A percentile compares a stretch with the other conserved stretches of the same genome.
Conservation (phyloP, 1,140 invertebrate genomes). For the Uloborus diversus region DNA sequence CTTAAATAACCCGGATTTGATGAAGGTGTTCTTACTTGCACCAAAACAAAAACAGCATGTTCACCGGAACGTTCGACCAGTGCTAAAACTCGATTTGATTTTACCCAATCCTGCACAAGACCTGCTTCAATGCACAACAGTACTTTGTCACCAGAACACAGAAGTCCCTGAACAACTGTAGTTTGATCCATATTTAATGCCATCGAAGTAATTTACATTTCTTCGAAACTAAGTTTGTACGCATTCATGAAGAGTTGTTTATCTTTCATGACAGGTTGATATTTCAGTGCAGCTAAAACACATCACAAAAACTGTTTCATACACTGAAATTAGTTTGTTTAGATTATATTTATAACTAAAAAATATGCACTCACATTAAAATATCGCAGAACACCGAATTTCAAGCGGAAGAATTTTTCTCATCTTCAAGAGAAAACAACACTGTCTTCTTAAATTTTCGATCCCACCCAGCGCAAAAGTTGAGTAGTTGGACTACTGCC, state of each 20-base stretch:
- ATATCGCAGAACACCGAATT: not conserved
- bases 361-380: not conserved
- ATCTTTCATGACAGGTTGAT: not conserved
- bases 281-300: not conserved
- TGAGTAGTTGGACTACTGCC: no score
- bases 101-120: slow-evolving; percentile 70
- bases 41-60: slow-evolving; percentile 38
- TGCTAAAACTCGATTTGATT: slow-evolving; percentile 71
- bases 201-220: not conserved
- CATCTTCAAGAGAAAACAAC: not conserved
- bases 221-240: not conserved
- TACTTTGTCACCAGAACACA: slow-evolving; percentile 36
- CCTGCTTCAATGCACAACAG: slow-evolving; percentile 66
- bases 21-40: slow-evolving; percentile 16
- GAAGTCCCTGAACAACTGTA: slow-evolving; percentile 21
- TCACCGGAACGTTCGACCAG: slow-evolving; percentile 71
- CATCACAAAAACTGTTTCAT: not conserved
- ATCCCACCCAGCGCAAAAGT: not conserved
- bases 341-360: not conserved
- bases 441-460: not conserved
- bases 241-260: not conserved
- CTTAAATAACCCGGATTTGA: slow-evolving; percentile 24
- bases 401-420: not conserved
- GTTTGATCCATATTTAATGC: slow-evolving; percentile 4
- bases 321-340: not conserved